Evolutionary conservation across 53 echinoderm and acorn worm species (phyloP), one percentile per base, ranked within the genome.

Genomic region (Zoroaster sp.): DNA sequence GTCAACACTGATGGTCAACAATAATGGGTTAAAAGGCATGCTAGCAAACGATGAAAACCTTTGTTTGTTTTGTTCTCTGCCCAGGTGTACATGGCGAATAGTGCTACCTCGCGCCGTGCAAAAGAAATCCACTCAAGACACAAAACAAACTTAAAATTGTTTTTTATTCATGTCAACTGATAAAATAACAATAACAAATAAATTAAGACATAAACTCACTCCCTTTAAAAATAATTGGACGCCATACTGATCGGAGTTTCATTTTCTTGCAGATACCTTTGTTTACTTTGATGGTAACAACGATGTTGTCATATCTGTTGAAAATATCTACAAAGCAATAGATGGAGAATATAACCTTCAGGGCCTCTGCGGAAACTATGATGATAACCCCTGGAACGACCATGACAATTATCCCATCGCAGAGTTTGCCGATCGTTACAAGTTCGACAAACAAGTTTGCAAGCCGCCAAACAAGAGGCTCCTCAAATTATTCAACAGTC

Each of bases 281-380:
- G 10, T 59, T 25, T 2, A 0, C 28, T 59, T 59, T 28, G 63
- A 59, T 59, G 63, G 63, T 59, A 21, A 28, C 23, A 28, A 28
- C 30, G 9, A 1, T 28, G 63, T 59, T 0, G 28, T 59, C 63
- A 59, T 59, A 23, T 1, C 63, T 25, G 28, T 59, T 10, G 21
- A 21, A 59, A 59, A 28, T 59, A 8, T 59, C 1, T 59, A 28
- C 63, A 28, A 15, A 54, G 23, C 3, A n/a, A 1, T 1, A 1
- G 23, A 54, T 9, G 63, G 28, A 9, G 28, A 3, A 59, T 21
- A 59, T 9, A 28, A 9, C 28, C 0, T 45, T 0, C 4, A 0
- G 0, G 89, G 89, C 3, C 69, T 89, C 4, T 89, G 89, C 43
- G 89, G 89, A 28, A 69, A 79, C 78, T 89, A 42, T 49, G 79